Conservation (phyloP, 2,113 vertebrate species). For the Elanus axillaris region DNA sequence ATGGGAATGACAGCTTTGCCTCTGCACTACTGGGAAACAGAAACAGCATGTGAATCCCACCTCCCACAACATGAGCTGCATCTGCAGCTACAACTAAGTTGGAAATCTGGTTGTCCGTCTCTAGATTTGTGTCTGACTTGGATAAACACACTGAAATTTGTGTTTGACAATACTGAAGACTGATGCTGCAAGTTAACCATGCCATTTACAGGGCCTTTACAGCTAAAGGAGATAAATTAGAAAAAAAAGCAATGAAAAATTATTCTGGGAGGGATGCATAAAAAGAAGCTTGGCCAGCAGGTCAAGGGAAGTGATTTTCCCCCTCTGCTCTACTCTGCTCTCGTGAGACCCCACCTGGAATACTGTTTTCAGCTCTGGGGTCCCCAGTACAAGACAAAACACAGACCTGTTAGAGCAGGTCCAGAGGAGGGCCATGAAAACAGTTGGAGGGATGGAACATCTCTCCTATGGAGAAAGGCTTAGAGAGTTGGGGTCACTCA, state of each 20-base stretch:
- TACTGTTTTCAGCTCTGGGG: neutral
- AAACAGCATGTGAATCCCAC: neutral
- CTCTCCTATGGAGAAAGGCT: neutral
- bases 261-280: neutral
- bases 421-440: neutral
- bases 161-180: neutral
- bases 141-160: neutral
- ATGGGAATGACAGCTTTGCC: neutral
- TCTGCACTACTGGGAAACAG: neutral
- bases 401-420: neutral
- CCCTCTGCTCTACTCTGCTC: neutral
- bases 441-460: neutral
- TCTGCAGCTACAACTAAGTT: neutral
- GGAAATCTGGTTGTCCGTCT: neutral
- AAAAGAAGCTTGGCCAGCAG: neutral
- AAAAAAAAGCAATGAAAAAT: neutral
- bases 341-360: neutral
- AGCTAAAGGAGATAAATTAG: neutral
- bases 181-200: neutral
- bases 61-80: neutral
- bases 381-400: neutral
- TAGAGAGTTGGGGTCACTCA: neutral
- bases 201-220: neutral
- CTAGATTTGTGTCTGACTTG: neutral
- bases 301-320: neutral